Evolutionary conservation across 1,140 invertebrate species (phyloP).

Genomic region (Patella vulgata): DNA sequence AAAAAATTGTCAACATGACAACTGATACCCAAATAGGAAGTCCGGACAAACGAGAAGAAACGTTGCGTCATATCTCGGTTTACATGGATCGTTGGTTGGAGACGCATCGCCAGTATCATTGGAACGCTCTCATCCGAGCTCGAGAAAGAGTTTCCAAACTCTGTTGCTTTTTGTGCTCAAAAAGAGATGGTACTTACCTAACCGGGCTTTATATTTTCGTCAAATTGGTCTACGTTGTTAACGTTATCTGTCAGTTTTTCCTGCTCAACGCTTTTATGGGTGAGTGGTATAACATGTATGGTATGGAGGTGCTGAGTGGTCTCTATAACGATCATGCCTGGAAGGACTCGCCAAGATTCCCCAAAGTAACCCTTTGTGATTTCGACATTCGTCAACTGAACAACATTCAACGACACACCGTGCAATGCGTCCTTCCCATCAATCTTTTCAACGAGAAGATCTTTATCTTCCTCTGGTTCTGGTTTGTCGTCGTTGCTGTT

Average conservation of each 20-base stretch:
- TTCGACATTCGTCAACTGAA: constrained; percentile 67
- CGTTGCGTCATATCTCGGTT: constrained; percentile 48
- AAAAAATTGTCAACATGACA: constrained; percentile 56
- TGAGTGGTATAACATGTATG: constrained; percentile 68
- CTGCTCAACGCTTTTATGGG: constrained; percentile 69
- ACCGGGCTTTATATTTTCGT: constrained; percentile 68
- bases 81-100: constrained; percentile 61
- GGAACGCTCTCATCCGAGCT: constrained; percentile 49
- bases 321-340: constrained; percentile 65
- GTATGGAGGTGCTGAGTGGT: constrained; percentile 66
- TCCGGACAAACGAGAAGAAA: constrained; percentile 50
- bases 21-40: constrained; percentile 48
- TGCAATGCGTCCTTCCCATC: constrained; percentile 71
- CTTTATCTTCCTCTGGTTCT: constrained; percentile 66
- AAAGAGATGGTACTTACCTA: constrained; percentile 68
- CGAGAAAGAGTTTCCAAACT: constrained; percentile 49
- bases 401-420: constrained; percentile 60
- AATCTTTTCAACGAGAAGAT: constrained; percentile 73
- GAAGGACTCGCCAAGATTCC: constrained; percentile 62
- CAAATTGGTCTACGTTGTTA: constrained; percentile 68
- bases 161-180: constrained; percentile 63
- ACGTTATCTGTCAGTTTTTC: constrained; percentile 69
- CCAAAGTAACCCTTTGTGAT: constrained; percentile 69
- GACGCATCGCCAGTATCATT: constrained; percentile 55
- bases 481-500: constrained; percentile 59